Percentiles rank a stretch among this genome's conserved stretches.
Evolutionary conservation across 2,797 vertebrate genomes (phyloP).

Genomic region (Alosa sapidissima): DNA sequence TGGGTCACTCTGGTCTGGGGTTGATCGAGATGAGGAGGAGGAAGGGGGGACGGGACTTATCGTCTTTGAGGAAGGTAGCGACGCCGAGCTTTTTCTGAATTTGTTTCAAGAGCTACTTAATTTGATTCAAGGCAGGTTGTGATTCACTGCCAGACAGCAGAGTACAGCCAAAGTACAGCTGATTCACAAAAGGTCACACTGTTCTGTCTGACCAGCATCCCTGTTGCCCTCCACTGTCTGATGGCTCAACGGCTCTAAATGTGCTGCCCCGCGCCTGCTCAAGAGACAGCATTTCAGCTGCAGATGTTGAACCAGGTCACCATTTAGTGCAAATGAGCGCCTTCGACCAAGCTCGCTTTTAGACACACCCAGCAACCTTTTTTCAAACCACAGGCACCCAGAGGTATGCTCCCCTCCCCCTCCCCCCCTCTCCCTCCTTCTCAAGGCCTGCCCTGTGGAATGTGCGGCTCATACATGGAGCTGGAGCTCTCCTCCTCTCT

Average conservation of each 20-base stretch:
- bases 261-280: background rate
- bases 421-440: background rate
- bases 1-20: background rate
- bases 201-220: background rate
- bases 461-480: background rate
- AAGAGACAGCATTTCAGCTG: background rate
- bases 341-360: background rate
- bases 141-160: conserved; percentile 6
- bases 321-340: conserved; percentile 27
- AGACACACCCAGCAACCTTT: conserved; percentile 19
- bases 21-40: background rate
- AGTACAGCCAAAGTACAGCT: background rate
- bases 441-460: background rate
- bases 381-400: conserved; percentile 37
- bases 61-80: background rate
- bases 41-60: background rate
- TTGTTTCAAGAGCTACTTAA: background rate
- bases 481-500: background rate
- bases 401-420: conserved; percentile 48
- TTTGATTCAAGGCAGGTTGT: conserved; percentile 10
- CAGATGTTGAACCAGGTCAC: conserved; percentile 16
- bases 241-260: background rate
- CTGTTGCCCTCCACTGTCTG: background rate
- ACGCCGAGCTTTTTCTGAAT: background rate
- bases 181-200: background rate